Percentiles rank a stretch among this genome's conserved stretches.
Conservation (phyloP, 2,888 invertebrate genomes). For the Ormyrus pomaceus region DNA sequence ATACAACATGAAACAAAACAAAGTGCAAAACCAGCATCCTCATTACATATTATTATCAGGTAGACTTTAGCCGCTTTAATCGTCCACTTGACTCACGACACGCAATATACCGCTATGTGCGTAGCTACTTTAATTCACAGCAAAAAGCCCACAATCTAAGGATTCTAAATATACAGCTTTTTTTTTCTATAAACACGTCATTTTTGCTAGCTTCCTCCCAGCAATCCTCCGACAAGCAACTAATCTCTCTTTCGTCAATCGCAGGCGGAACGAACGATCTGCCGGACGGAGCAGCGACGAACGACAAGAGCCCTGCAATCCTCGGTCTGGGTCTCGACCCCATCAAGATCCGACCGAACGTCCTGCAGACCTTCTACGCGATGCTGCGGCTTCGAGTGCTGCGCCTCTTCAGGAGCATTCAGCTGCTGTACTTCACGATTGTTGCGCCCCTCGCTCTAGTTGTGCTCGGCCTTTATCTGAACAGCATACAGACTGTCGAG, state of each 20-base stretch:
- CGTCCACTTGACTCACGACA: background rate
- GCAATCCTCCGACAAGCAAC: background rate
- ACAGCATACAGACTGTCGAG: constrained; percentile 80
- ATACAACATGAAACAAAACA: too few relatives aligned
- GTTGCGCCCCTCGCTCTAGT: constrained; percentile 84
- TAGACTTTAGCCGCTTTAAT: constrained; percentile 6
- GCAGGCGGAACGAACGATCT: constrained; percentile 76
- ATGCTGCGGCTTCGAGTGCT: constrained; percentile 82
- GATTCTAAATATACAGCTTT: background rate
- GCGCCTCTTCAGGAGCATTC: constrained; percentile 83
- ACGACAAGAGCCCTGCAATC: constrained; percentile 77
- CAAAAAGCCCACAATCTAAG: background rate
- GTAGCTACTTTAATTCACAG: background rate
- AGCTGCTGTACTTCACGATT: constrained; percentile 86
- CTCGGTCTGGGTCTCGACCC: constrained; percentile 80
- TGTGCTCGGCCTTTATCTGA: constrained; percentile 82
- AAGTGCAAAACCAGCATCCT: background rate
- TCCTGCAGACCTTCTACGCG: constrained; percentile 81
- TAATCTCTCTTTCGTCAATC: background rate
- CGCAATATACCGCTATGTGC: too few relatives aligned
- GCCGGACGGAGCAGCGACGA: constrained; percentile 75
- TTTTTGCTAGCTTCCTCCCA: background rate
- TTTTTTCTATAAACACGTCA: background rate
- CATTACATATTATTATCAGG: background rate
- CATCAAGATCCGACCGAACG: constrained; percentile 81